Percentiles rank a stretch among this genome's conserved stretches.
phyloP scores from a whole-genome alignment of 2,113 vertebrate genomes.

The Shinisaurus crocodilurus region DNA sequence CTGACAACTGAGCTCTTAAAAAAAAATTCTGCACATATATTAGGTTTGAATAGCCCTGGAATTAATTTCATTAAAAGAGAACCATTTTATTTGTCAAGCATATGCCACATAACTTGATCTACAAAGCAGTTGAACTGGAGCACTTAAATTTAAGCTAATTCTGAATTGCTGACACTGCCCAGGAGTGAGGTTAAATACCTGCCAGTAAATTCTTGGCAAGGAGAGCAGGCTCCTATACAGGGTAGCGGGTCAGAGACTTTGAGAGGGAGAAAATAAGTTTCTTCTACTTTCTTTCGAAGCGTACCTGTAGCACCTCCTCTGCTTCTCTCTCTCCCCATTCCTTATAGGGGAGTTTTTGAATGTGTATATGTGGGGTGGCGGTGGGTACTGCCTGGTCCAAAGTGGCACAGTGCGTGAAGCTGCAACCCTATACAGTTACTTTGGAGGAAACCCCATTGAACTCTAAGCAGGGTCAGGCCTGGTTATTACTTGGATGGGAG shows the following conservation, averaged over 20 bases:
- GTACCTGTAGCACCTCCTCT: neutral
- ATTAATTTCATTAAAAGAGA: neutral
- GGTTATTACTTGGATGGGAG: too few species aligned
- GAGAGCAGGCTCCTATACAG: neutral
- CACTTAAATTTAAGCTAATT: neutral
- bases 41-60: neutral
- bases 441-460: neutral
- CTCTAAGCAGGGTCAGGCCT: too few species aligned
- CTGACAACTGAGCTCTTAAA: neutral
- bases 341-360: neutral
- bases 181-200: neutral
- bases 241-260: neutral
- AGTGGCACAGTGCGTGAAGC: too few species aligned
- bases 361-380: neutral
- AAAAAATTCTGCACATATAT: neutral
- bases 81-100: neutral
- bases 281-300: neutral
- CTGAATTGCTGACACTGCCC: neutral
- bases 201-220: neutral
- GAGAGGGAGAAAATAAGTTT: neutral
- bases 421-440: neutral
- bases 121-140: neutral
- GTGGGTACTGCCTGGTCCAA: neutral
- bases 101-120: neutral
- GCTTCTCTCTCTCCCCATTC: neutral